phyloP scores from a whole-genome alignment of 2,888 invertebrate species.

The Temnothorax unifasciatus region DNA sequence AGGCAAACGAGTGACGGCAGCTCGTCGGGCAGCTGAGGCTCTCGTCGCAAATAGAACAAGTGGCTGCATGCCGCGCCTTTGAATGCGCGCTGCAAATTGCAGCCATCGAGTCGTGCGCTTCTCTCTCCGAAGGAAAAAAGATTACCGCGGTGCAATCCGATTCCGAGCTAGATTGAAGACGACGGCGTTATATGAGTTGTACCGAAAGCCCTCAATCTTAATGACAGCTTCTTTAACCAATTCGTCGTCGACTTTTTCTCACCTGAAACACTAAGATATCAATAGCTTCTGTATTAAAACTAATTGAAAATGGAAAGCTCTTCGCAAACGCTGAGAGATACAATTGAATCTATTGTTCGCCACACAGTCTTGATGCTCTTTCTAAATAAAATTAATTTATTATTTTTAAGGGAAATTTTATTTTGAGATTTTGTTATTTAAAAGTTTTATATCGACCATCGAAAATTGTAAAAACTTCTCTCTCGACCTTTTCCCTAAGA shows the following conservation, averaged over 20 bases:
- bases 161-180: conserved; percentile 13
- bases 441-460: neutral
- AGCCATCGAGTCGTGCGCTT: conserved; percentile 20
- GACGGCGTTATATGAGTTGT: conserved; percentile 17
- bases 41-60: conserved; percentile 56
- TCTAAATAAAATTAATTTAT: neutral
- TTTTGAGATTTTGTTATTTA: neutral
- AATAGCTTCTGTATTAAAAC: conserved; percentile 7
- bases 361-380: neutral
- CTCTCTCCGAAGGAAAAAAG: conserved; percentile 53
- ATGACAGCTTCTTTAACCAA: conserved; percentile 27
- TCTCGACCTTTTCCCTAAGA: neutral
- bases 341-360: conserved; percentile 15
- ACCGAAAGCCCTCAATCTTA: conserved; percentile 30
- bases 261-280: conserved; percentile 4
- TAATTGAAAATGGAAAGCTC: conserved; percentile 7
- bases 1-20: conserved; percentile 40
- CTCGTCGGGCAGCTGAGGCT: conserved; percentile 22
- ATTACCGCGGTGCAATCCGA: conserved; percentile 18
- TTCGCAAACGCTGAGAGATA: neutral
- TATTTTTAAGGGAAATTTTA: neutral
- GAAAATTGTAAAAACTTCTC: neutral
- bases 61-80: conserved; percentile 54
- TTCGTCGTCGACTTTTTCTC: conserved; percentile 13
- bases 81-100: conserved; percentile 50